phyloP scores from a whole-genome alignment of 2,797 vertebrate species.

The Manis javanica region DNA sequence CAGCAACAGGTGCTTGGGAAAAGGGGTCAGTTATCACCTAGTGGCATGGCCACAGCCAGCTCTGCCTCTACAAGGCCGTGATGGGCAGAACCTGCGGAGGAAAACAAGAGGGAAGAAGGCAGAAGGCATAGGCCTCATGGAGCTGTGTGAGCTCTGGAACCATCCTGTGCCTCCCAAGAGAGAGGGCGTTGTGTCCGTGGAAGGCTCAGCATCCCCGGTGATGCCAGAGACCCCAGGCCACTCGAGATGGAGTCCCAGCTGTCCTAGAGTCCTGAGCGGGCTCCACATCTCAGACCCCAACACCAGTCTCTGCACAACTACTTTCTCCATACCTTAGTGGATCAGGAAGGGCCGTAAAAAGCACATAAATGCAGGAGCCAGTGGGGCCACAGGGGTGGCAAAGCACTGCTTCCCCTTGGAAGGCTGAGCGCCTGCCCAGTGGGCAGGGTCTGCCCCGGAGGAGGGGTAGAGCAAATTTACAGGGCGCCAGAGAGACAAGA shows the following conservation, averaged over 20 bases:
- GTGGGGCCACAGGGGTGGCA: neutral
- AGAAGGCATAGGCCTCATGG: neutral
- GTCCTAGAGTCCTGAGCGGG: neutral
- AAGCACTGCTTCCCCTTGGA: neutral
- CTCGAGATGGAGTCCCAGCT: neutral
- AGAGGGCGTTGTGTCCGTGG: neutral
- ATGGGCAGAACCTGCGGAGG: neutral
- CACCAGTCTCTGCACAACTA: slow-evolving; percentile 55
- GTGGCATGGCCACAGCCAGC: neutral
- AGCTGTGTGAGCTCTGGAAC: neutral
- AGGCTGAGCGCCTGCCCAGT: neutral
- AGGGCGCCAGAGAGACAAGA: slow-evolving; percentile 61
- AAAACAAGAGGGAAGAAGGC: no score
- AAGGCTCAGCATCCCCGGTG: neutral
- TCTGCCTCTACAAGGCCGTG: neutral
- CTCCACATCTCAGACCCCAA: neutral
- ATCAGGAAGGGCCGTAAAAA: slow-evolving; percentile 47
- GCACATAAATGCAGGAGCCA: slow-evolving; percentile 50
- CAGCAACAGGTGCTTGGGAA: neutral
- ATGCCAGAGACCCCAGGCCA: neutral
- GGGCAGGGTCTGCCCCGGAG: slow-evolving; percentile 5
- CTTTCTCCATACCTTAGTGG: slow-evolving; percentile 67
- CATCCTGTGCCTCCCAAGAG: neutral
- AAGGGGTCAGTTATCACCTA: neutral
- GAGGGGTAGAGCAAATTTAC: slow-evolving; percentile 62